Percentiles rank a stretch among this genome's conserved stretches.
These are phyloP conservation scores for Sphyrna mokarran DNA, from an alignment of 2,113 vertebrate species.

Conservation along the genomic window DNA sequence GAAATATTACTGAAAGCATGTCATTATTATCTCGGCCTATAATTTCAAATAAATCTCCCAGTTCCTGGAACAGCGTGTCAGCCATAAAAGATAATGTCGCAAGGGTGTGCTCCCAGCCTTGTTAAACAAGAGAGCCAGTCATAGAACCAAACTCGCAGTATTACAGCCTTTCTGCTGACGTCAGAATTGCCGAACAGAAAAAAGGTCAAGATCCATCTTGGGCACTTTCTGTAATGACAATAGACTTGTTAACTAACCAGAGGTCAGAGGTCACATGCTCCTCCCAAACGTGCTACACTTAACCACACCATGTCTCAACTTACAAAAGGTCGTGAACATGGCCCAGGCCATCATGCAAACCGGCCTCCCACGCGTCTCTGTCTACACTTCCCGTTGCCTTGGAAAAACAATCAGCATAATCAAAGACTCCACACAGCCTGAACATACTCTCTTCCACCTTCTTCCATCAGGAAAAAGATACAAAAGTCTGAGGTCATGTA, in stretches of 20 bases:
- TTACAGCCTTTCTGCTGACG: neutral
- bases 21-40: neutral
- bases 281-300: neutral
- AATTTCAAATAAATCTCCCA: neutral
- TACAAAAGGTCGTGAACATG: neutral
- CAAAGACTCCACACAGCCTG: too few relatives aligned
- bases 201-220: neutral
- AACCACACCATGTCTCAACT: neutral
- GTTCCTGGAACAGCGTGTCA: neutral
- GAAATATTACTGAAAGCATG: neutral
- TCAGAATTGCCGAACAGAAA: neutral
- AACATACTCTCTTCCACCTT: too few relatives aligned
- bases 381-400: too few relatives aligned
- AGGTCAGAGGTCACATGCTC: neutral
- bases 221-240: neutral
- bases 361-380: too few relatives aligned
- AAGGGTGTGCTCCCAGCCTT: neutral
- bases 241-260: neutral
- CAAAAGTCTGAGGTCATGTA: too few relatives aligned
- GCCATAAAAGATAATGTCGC: neutral
- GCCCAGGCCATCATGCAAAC: too few relatives aligned
- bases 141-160: neutral
- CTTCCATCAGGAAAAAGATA: too few relatives aligned
- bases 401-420: too few relatives aligned
- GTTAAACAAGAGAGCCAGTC: neutral